phyloP scores from a whole-genome alignment of 2,797 vertebrate genomes.

The Xerus rutilus region DNA sequence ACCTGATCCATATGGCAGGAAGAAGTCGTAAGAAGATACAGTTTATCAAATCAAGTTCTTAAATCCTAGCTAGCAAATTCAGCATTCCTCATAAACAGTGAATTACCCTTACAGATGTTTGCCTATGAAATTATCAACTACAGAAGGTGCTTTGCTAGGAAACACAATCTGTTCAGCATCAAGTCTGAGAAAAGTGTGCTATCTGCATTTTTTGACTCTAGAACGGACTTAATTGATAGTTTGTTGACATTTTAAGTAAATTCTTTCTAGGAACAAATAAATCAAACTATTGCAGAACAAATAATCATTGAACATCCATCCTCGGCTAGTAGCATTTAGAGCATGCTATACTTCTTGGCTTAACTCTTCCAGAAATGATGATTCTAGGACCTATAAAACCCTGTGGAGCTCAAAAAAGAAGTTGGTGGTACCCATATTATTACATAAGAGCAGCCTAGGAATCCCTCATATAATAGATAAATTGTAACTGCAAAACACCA shows the following conservation, averaged over 20 bases:
- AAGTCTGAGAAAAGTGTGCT: constrained; percentile 30
- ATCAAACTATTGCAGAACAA: constrained; percentile 52
- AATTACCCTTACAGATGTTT: constrained; percentile 81
- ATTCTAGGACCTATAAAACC: constrained; percentile 63
- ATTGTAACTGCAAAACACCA: constrained; percentile 47
- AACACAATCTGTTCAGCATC: constrained; percentile 76
- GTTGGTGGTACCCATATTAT: constrained; percentile 36
- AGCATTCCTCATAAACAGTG: constrained; percentile 67
- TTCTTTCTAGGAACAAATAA: constrained; percentile 72
- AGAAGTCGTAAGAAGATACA: constrained; percentile 63
- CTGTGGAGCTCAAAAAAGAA: constrained; percentile 45
- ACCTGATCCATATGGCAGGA: constrained; percentile 60
- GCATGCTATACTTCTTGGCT: constrained; percentile 34
- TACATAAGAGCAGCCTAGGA: constrained; percentile 54
- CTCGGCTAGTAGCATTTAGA: constrained; percentile 42
- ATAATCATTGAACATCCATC: constrained; percentile 59
- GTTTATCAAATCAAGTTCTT: constrained; percentile 70
- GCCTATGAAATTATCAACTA: constrained; percentile 77
- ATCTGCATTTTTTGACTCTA: constrained; percentile 60
- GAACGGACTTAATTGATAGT: constrained; percentile 72
- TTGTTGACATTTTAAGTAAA: constrained; percentile 74
- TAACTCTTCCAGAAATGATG: constrained; percentile 68
- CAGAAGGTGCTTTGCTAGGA: constrained; percentile 71
- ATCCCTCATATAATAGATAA: constrained; percentile 52
- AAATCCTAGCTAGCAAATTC: constrained; percentile 70